phyloP scores from a whole-genome alignment of 2,888 invertebrate genomes.

The Plebejus melissa region DNA sequence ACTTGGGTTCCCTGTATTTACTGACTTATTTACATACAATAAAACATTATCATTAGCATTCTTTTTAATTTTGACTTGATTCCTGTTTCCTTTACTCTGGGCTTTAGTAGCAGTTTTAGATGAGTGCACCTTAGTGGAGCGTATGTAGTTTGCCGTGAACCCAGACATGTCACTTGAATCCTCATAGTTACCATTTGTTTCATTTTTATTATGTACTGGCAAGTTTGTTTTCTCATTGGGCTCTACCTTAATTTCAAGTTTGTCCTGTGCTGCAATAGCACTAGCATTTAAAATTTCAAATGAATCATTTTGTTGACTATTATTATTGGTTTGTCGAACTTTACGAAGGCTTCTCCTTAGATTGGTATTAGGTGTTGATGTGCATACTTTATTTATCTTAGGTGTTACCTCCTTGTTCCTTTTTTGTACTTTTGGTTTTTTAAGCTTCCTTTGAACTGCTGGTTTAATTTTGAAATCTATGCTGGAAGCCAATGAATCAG shows the following conservation, averaged over 20 bases:
- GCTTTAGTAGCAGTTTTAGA: conserved; percentile 55
- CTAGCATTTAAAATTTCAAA: conserved; percentile 50
- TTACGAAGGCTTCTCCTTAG: conserved; percentile 61
- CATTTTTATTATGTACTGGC: conserved; percentile 44
- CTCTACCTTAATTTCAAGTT: conserved; percentile 33
- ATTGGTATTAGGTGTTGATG: conserved; percentile 60
- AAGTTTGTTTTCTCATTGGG: conserved; percentile 42
- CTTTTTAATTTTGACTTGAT: conserved; percentile 50
- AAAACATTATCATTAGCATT: conserved; percentile 47
- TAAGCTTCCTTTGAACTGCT: conserved; percentile 52
- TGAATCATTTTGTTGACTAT: conserved; percentile 52
- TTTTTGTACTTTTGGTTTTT: conserved; percentile 50
- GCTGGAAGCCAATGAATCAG: conserved; percentile 54
- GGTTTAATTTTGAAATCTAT: conserved; percentile 64
- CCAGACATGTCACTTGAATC: conserved; percentile 72
- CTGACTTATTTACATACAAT: conserved; percentile 57
- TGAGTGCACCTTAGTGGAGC: conserved; percentile 65
- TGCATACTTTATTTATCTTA: conserved; percentile 58
- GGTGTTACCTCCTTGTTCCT: conserved; percentile 45
- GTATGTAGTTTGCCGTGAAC: conserved; percentile 71
- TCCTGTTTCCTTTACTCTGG: conserved; percentile 52
- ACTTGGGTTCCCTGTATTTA: conserved; percentile 48
- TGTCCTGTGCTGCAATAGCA: conserved; percentile 43
- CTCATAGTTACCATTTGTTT: conserved; percentile 60
- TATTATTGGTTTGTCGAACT: conserved; percentile 47